Evolutionary conservation across 1,140 invertebrate species (phyloP).

Genomic region (Euura saliciscinereae): DNA sequence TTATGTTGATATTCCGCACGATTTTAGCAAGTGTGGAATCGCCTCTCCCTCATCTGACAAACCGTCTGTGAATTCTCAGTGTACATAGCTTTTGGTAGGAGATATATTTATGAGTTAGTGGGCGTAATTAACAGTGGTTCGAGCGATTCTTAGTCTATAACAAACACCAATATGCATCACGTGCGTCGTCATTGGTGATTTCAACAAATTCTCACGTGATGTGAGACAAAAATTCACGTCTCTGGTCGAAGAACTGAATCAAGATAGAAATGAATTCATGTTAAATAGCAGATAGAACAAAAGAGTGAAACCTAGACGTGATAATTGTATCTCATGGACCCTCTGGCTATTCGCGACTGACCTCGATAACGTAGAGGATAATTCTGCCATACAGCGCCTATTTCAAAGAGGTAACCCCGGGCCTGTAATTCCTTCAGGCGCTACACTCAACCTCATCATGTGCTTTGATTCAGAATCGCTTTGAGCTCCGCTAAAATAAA

Average conservation of each 20-base stretch:
- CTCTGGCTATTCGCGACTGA: background rate
- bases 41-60: too few species aligned
- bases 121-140: conserved; percentile 1
- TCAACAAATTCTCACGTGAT: too few species aligned
- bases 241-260: background rate
- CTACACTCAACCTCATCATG: background rate
- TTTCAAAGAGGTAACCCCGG: background rate
- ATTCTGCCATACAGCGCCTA: background rate
- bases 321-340: background rate
- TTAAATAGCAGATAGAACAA: background rate
- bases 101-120: background rate
- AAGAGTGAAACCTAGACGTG: background rate
- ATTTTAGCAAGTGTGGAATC: background rate
- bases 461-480: too few species aligned
- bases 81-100: background rate
- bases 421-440: background rate
- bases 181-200: background rate
- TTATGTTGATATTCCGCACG: background rate
- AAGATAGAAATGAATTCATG: background rate
- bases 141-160: background rate
- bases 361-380: background rate
- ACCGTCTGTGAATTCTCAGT: too few species aligned
- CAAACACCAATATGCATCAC: background rate
- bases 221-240: too few species aligned
- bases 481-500: too few species aligned